These are phyloP conservation scores for Erythrolamprus reginae DNA, from an alignment of 2,113 vertebrate genomes.

Conservation along the genomic window DNA sequence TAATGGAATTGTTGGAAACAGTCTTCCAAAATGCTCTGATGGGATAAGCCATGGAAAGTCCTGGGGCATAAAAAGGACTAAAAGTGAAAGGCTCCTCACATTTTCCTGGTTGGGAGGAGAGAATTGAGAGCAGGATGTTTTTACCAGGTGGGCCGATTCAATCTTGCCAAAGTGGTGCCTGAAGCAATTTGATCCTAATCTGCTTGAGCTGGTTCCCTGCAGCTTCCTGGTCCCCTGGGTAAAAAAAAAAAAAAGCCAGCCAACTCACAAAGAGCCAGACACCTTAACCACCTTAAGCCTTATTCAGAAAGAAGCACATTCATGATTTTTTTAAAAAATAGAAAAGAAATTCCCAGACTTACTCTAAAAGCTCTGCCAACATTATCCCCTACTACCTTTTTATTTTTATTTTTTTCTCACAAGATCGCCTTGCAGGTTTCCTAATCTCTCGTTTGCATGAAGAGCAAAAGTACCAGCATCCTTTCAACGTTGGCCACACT, in stretches of 20 bases:
- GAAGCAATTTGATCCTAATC: background rate
- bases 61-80: background rate
- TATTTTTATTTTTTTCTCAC: background rate
- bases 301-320: background rate
- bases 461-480: constrained; percentile 2
- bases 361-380: background rate
- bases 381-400: background rate
- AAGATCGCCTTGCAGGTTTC: background rate
- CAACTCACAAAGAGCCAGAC: background rate
- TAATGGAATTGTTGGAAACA: background rate
- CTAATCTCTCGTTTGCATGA: constrained; percentile 5
- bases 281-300: background rate
- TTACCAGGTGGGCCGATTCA: background rate
- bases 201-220: background rate
- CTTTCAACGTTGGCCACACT: background rate
- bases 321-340: background rate
- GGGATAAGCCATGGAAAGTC: background rate
- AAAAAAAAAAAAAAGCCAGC: too few relatives aligned
- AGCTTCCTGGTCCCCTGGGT: background rate
- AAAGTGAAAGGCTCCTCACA: background rate
- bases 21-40: background rate
- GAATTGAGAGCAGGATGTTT: background rate
- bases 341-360: background rate
- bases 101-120: background rate
- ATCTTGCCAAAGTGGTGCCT: background rate